Evolutionary conservation across 2,888 invertebrate species (phyloP), one percentile per base, ranked within the genome.

Genomic region (Drosophila imparisetae): DNA sequence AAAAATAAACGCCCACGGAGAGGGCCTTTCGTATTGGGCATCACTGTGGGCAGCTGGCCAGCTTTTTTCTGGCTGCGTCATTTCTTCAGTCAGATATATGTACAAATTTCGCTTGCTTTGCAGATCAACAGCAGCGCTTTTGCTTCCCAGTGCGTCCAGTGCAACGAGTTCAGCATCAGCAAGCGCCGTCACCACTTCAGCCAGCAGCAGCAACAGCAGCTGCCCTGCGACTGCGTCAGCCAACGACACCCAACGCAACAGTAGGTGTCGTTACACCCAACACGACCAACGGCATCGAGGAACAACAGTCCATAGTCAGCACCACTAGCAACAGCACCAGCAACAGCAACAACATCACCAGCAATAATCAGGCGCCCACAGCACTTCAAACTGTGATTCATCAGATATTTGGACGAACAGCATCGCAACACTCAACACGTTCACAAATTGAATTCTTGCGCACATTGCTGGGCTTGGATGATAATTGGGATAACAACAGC

Each of bases 101-200:
- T 71, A 63, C 6, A 55, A 62, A 49, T 59, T 55, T 53, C 32
- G 27, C 48, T 63, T 70, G n/a, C 36, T 58, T 64, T 67, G n/a
- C 69, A 88, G 83, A 88, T 66, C 90, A 87, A 75, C 92, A 92
- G 72, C 92, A 92, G 75, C 90, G 92, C 40, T 93, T 90, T 75
- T 92, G 92, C 73, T 93, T 92, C 79, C 93, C 93, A 4, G 93
- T 93, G 30, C 91, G 93, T 38, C 93, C 93, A 48, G 91, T 93
- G 76, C 92, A 92, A 54, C 81, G 93, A 49, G 86, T 89, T 24
- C 86, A 85, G 68, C 86, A 86, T 45, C 88, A 85, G 54, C 89
- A 77, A 45, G 76, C 72, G 52, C 63, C 59, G 15, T 54, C 63
- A 13, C 55, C 55, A 18, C 18, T 18, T 11, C 36, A 34, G n/a